Conservation (phyloP, 30 jellyfish, hydroid and myxozoan genomes). For the Pelagia noctiluca region DNA sequence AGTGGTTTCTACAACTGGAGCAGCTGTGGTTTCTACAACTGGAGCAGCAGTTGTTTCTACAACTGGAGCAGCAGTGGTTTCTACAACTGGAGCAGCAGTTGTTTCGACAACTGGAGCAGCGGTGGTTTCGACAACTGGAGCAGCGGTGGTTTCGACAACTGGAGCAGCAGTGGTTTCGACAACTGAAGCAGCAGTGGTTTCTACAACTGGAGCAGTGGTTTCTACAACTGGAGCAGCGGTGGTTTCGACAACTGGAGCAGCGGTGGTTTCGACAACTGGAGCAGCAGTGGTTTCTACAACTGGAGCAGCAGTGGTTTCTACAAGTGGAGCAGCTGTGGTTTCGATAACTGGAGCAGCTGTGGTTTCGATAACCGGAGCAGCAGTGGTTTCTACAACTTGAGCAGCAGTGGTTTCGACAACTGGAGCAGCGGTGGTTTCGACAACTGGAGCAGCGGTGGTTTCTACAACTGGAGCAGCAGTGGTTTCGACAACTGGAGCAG, state of each 20-base stretch:
- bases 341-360: slow-evolving; percentile 26
- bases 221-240: slow-evolving; percentile 24
- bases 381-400: slow-evolving; percentile 29
- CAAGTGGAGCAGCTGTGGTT: slow-evolving; percentile 35
- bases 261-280: slow-evolving; percentile 28
- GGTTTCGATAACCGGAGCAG: slow-evolving; percentile 9
- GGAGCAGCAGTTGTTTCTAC: slow-evolving; percentile 10
- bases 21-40: slow-evolving; percentile 6
- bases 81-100: slow-evolving; percentile 24
- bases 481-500: slow-evolving; percentile 39
- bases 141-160: slow-evolving; percentile 2
- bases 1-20: not conserved
- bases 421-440: slow-evolving; percentile 21
- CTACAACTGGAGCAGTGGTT: slow-evolving; percentile 2
- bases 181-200: slow-evolving; percentile 3
- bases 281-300: slow-evolving; percentile 22
- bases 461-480: slow-evolving; percentile 26
- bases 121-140: slow-evolving; percentile 1
- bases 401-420: slow-evolving; percentile 34
- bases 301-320: slow-evolving; percentile 41
- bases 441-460: slow-evolving; percentile 36
- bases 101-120: slow-evolving; percentile 6
- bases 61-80: slow-evolving; percentile 30
- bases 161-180: slow-evolving; percentile 20
- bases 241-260: slow-evolving; percentile 35